phyloP scores from a whole-genome alignment of 2,888 invertebrate species.

The Epirrhoe alternata region DNA sequence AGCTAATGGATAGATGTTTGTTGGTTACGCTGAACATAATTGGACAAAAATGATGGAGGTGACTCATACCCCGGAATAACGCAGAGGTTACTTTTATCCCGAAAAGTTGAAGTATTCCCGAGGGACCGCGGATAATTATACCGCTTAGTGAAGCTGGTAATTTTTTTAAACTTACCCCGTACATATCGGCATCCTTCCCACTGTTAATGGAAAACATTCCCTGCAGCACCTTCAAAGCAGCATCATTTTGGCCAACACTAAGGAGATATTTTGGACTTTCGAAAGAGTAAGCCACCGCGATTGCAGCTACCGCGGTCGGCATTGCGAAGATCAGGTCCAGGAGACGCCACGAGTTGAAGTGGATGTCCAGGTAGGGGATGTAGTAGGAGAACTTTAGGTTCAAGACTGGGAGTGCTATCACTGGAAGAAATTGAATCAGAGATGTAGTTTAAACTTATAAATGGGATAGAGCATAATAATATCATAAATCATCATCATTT shows the following conservation, averaged over 20 bases:
- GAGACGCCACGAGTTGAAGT: constrained; percentile 90
- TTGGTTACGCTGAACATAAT: no score
- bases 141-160: no score
- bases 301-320: constrained; percentile 86
- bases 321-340: constrained; percentile 86
- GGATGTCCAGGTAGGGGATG: constrained; percentile 74
- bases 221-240: constrained; percentile 80
- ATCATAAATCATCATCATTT: no score
- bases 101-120: not conserved
- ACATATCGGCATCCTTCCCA: constrained; percentile 58
- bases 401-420: constrained; percentile 87
- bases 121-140: not conserved
- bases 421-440: constrained; percentile 61
- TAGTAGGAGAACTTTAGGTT: constrained; percentile 81
- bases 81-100: no score
- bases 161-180: constrained; percentile 53
- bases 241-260: constrained; percentile 80
- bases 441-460: no score
- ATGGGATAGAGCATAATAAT: no score
- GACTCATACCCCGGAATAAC: no score
- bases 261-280: constrained; percentile 92
- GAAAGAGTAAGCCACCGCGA: constrained; percentile 83
- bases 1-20: no score
- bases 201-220: constrained; percentile 65
- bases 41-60: no score